Conservation (phyloP, 2,113 vertebrate genomes). For the Xiphophorus maculatus region DNA sequence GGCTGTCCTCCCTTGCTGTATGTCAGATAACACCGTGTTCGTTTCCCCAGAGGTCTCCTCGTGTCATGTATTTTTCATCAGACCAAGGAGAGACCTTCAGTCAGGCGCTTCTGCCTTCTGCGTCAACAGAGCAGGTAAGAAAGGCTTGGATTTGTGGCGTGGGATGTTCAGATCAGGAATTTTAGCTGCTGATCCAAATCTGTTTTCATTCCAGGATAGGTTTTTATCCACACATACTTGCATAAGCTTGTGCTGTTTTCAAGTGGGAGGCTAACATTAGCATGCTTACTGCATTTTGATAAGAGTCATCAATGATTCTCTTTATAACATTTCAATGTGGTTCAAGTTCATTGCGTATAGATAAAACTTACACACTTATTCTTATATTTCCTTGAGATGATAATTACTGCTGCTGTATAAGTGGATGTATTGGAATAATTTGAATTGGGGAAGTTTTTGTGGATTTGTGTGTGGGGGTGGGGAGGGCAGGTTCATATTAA, state of each 20-base stretch:
- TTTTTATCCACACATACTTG: no score
- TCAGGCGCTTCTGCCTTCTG: constrained; percentile 79
- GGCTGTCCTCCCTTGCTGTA: background rate
- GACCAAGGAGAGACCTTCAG: constrained; percentile 81
- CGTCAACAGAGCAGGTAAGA: constrained; percentile 81
- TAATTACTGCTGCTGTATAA: no score
- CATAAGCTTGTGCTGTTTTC: background rate
- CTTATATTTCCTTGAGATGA: no score
- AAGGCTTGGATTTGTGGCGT: background rate
- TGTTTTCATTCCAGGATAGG: no score
- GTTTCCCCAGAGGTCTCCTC: constrained; percentile 75
- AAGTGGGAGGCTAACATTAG: background rate
- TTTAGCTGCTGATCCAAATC: background rate
- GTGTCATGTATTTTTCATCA: constrained; percentile 82
- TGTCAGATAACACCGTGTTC: background rate
- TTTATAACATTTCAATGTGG: background rate
- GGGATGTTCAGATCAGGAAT: background rate
- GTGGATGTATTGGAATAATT: no score
- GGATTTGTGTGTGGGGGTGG: no score
- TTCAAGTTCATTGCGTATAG: background rate
- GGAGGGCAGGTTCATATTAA: no score
- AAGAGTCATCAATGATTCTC: background rate
- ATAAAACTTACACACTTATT: background rate
- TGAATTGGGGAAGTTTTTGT: no score
- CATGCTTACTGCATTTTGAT: background rate